These are phyloP conservation scores for Danaus plexippus DNA, from an alignment of 1,140 invertebrate species.

Conservation along the genomic window DNA sequence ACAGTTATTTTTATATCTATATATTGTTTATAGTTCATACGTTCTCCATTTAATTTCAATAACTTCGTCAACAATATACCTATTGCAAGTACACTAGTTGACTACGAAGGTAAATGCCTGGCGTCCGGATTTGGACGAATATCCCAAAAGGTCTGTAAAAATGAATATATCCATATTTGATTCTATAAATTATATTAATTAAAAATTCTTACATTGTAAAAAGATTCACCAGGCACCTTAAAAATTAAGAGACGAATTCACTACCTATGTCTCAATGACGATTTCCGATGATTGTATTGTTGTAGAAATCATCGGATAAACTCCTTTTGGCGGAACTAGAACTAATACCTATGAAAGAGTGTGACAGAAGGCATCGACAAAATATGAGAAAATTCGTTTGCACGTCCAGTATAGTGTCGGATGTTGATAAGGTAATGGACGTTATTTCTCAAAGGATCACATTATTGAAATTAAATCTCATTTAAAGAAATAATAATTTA, in stretches of 20 bases:
- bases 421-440: slow-evolving; percentile 33
- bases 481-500: too few relatives aligned
- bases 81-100: slow-evolving; percentile 19
- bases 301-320: slow-evolving; percentile 23
- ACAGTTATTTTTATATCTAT: too few relatives aligned
- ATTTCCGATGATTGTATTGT: too few relatives aligned
- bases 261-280: slow-evolving; percentile 7
- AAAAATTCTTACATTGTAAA: not conserved
- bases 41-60: slow-evolving; percentile 29
- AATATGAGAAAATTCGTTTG: slow-evolving; percentile 41
- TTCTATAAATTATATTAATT: slow-evolving; percentile 3
- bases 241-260: too few relatives aligned
- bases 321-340: slow-evolving; percentile 32
- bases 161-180: slow-evolving; percentile 7
- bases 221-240: too few relatives aligned
- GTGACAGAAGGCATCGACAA: slow-evolving; percentile 23
- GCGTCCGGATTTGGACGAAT: slow-evolving; percentile 45
- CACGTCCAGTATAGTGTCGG: slow-evolving; percentile 26
- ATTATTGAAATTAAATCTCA: not conserved
- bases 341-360: slow-evolving; percentile 21
- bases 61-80: slow-evolving; percentile 30
- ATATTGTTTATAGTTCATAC: slow-evolving; percentile 28
- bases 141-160: slow-evolving; percentile 11
- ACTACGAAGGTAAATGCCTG: slow-evolving; percentile 39
- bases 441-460: too few relatives aligned